phyloP scores from a whole-genome alignment of 2,888 invertebrate species.

The Tortricodes alternella region DNA sequence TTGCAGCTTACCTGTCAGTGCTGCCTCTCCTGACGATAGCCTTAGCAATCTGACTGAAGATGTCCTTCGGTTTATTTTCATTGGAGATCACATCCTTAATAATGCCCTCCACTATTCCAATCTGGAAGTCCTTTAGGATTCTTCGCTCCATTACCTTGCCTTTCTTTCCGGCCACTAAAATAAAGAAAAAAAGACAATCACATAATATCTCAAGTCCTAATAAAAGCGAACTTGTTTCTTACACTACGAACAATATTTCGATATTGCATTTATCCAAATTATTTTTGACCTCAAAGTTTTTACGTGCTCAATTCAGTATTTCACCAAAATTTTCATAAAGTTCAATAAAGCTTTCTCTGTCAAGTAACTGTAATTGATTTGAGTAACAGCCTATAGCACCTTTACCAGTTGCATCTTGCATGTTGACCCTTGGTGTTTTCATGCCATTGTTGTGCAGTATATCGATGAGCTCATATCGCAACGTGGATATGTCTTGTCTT shows the following conservation, averaged over 20 bases:
- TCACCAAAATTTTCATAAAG: no score
- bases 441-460: slow-evolving; percentile 95
- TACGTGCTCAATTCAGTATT: no score
- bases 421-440: slow-evolving; percentile 88
- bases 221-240: no score
- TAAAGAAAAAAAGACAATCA: neutral
- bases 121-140: slow-evolving; percentile 94
- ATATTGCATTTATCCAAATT: no score
- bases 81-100: slow-evolving; percentile 87
- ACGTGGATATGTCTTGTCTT: slow-evolving; percentile 97
- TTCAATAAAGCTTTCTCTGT: no score
- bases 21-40: slow-evolving; percentile 87
- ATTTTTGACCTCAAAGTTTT: no score
- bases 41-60: slow-evolving; percentile 92
- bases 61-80: slow-evolving; percentile 88
- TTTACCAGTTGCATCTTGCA: slow-evolving; percentile 85
- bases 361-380: no score
- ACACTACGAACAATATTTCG: no score
- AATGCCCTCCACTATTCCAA: slow-evolving; percentile 92
- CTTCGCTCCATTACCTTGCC: slow-evolving; percentile 94
- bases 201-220: no score
- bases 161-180: slow-evolving; percentile 89
- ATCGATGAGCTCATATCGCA: slow-evolving; percentile 95
- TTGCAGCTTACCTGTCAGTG: slow-evolving; percentile 47
- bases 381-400: neutral